These are phyloP conservation scores for Lepisosteus oculatus DNA, from an alignment of 2,113 vertebrate genomes.

Conservation along the genomic window DNA sequence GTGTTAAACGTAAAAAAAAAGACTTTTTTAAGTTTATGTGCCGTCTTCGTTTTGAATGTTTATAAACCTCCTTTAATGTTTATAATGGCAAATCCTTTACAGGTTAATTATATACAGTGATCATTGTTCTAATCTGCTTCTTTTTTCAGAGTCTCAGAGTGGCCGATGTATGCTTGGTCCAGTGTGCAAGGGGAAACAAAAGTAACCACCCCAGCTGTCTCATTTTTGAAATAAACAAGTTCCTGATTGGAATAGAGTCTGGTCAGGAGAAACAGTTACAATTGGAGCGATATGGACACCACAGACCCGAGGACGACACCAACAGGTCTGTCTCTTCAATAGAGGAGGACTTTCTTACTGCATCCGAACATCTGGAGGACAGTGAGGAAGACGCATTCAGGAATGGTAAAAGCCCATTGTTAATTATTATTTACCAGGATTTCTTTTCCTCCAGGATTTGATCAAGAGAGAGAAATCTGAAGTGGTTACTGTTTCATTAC, in stretches of 20 bases:
- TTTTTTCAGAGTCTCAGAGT: constrained; percentile 68
- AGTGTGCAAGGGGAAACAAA: constrained; percentile 68
- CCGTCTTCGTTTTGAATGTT: no score
- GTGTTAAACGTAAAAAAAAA: no score
- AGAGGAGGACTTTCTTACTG: constrained; percentile 93
- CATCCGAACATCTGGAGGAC: constrained; percentile 89
- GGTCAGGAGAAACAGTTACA: constrained; percentile 78
- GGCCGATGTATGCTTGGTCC: constrained; percentile 85
- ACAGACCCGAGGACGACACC: constrained; percentile 85
- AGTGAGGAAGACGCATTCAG: constrained; percentile 77
- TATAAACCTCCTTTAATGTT: no score
- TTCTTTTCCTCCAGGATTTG: no score
- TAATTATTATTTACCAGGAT: no score
- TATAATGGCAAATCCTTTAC: no score
- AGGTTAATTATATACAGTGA: no score
- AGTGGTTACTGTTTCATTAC: no score
- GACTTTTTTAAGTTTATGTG: no score
- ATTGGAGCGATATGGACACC: constrained; percentile 43
- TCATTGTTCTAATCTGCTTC: constrained; percentile 10
- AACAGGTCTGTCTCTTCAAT: constrained; percentile 93
- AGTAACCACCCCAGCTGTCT: constrained; percentile 71
- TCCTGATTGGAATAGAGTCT: constrained; percentile 86
- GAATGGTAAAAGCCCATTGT: constrained; percentile 64
- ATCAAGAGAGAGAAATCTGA: no score
- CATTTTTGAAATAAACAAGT: constrained; percentile 94